Evolutionary conservation across 2,797 vertebrate genomes (phyloP).

Genomic region (Lindbergichthys nudifrons): DNA sequence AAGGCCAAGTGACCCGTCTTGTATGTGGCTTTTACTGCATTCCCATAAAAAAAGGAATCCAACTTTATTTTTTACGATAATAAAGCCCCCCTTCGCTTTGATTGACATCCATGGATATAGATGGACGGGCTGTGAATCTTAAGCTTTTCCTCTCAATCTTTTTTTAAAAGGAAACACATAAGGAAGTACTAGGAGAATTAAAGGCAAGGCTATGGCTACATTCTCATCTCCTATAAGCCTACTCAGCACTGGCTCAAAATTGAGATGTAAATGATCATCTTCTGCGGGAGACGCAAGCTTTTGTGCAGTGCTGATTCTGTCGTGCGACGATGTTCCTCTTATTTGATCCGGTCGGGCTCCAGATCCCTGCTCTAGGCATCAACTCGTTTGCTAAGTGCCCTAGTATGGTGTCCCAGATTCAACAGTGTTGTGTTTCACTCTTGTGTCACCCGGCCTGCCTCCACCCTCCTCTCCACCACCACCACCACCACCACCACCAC

Average conservation of each 20-base stretch:
- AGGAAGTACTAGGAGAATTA: slow-evolving; percentile 24
- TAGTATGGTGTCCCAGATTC: slow-evolving; percentile 80
- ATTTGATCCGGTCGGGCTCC: slow-evolving; percentile 67
- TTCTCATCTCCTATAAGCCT: slow-evolving; percentile 50
- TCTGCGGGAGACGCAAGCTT: slow-evolving; percentile 38
- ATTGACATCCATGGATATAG: slow-evolving; percentile 43
- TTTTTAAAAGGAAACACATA: slow-evolving; percentile 17
- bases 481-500: slow-evolving; percentile 18
- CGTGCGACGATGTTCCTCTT: slow-evolving; percentile 47
- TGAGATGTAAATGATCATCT: slow-evolving; percentile 61
- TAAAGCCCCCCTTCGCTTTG: not conserved
- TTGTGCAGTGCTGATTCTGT: slow-evolving; percentile 66
- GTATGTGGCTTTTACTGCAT: not conserved
- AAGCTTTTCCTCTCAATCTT: slow-evolving; percentile 37
- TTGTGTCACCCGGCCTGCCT: slow-evolving; percentile 57
- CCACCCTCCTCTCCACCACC: slow-evolving; percentile 24
- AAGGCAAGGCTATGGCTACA: slow-evolving; percentile 16
- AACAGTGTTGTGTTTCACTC: slow-evolving; percentile 62
- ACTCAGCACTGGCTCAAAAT: slow-evolving; percentile 59
- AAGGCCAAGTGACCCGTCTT: not conserved
- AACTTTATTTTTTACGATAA: not conserved
- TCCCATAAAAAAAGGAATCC: slow-evolving; percentile 3
- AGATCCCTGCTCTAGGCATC: slow-evolving; percentile 74
- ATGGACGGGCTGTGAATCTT: slow-evolving; percentile 29
- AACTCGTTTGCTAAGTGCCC: slow-evolving; percentile 69